phyloP scores from a whole-genome alignment of 2,888 invertebrate genomes.

The Eupelmus urozonus region DNA sequence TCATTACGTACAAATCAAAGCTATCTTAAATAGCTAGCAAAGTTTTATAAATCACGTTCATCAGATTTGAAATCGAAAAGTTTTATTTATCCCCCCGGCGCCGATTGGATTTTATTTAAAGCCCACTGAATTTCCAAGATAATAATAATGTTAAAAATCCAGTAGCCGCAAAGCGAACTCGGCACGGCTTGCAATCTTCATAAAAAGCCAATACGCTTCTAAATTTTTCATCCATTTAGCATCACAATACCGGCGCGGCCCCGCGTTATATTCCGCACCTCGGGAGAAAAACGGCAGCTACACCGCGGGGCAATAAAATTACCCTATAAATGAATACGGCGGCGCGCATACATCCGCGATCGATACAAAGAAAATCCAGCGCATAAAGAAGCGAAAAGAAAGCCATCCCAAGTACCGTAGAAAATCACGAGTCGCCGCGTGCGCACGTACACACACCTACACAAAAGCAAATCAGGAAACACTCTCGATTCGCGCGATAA shows the following conservation, averaged over 20 bases:
- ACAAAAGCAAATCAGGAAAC: conserved; percentile 38
- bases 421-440: not conserved
- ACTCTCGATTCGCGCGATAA: conserved; percentile 30
- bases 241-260: not conserved
- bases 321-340: conserved; percentile 38
- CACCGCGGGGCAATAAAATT: conserved; percentile 21
- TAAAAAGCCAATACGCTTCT: not conserved
- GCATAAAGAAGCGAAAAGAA: not conserved
- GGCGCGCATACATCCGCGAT: not conserved
- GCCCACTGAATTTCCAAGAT: too few species aligned
- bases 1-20: too few species aligned
- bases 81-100: too few species aligned
- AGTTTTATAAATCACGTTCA: too few species aligned
- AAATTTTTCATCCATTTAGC: conserved; percentile 24
- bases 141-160: too few species aligned
- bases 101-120: too few species aligned
- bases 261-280: too few species aligned
- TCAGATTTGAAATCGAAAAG: too few species aligned
- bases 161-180: too few species aligned
- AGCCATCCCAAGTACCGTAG: conserved; percentile 19
- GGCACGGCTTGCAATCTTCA: not conserved
- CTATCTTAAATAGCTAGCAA: too few species aligned
- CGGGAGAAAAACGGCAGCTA: conserved; percentile 1
- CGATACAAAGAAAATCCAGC: not conserved
- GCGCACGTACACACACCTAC: not conserved